phyloP scores from a whole-genome alignment of 2,113 vertebrate species.

The Dendrocopos noguchii region DNA sequence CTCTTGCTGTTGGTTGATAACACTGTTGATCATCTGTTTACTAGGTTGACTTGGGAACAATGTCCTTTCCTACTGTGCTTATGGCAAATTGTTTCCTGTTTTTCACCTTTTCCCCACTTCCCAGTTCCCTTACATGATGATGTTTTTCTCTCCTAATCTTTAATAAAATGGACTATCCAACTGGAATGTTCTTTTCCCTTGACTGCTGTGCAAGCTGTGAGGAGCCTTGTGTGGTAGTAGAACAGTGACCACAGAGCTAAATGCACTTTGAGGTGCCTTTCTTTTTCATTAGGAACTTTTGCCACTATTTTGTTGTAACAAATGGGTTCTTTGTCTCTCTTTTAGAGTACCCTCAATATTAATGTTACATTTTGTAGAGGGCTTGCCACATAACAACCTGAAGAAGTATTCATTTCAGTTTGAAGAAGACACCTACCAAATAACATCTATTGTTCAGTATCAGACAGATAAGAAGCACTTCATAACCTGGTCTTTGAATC shows the following conservation, averaged over 20 bases:
- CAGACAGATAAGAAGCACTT: constrained; percentile 81
- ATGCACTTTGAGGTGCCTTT: not conserved
- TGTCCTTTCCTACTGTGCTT: not conserved
- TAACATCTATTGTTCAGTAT: constrained; percentile 87
- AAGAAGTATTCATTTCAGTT: constrained; percentile 82
- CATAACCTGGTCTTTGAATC: constrained; percentile 84
- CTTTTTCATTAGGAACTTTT: not conserved
- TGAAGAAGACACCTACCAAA: constrained; percentile 74
- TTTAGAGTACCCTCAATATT: constrained; percentile 85
- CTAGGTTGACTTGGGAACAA: not conserved
- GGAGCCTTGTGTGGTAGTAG: not conserved
- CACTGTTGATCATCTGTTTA: not conserved
- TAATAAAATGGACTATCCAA: not conserved
- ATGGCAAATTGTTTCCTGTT: not conserved
- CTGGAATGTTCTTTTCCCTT: not conserved
- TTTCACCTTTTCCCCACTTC: not conserved
- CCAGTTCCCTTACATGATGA: not conserved
- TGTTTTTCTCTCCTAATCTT: fast-evolving
- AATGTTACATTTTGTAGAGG: constrained; percentile 89
- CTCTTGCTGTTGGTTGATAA: not conserved
- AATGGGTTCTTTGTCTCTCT: constrained; percentile 21
- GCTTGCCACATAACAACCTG: constrained; percentile 83
- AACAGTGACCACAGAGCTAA: not conserved
- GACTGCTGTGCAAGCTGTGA: not conserved
- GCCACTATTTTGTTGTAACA: not conserved